Evolutionary conservation across 2,888 invertebrate species (phyloP), one percentile per base, ranked within the genome.

Genomic region (Cosmia trapezina): DNA sequence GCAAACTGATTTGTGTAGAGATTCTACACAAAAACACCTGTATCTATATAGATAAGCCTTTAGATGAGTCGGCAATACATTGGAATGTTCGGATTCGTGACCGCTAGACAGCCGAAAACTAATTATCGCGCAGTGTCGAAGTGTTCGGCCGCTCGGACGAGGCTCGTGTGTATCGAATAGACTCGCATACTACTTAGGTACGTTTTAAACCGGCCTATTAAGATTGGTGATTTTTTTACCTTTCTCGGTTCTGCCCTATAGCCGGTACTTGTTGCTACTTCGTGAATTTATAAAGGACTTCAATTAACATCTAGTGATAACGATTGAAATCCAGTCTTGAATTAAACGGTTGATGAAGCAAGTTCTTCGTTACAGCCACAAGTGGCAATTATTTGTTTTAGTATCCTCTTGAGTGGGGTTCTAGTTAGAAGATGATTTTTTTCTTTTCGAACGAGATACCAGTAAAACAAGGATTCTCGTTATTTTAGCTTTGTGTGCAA

Each of bases 21-120:
- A 90, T 89, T 88, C 88, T 72, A 86, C 77, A 91, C 85, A 91
- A 91, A 91, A 93, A 90, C 93, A 93, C 92, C 92, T 93, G 91
- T 93, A 91, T 90, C 89, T 90, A 78, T 84, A 86, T 83, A 84
- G 81, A 91, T 86, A 86, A 91, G 90, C 89, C 85, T 84, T 87
- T 87, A 88, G 91, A 93, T 94, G 94, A 94, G 92, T 94, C 91
- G 92, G 89, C 92, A 91, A 85, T 90, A 88, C 89, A 83, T 89
- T 71, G 94, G 93, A 94, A 94, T 94, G 93, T 89, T 85, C 83
- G 87, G 87, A 87, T 90, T 93, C 94, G 94, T 94, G 94, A 93
- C 92, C 89, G 90, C 87, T 89, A 87, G 87, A 89, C 89, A 89
- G 89, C 88, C 92, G 91, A 92, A 92, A 93, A 93, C 91, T 93